Conservation (phyloP, 2,888 invertebrate species). For the Perithous albicinctus region DNA sequence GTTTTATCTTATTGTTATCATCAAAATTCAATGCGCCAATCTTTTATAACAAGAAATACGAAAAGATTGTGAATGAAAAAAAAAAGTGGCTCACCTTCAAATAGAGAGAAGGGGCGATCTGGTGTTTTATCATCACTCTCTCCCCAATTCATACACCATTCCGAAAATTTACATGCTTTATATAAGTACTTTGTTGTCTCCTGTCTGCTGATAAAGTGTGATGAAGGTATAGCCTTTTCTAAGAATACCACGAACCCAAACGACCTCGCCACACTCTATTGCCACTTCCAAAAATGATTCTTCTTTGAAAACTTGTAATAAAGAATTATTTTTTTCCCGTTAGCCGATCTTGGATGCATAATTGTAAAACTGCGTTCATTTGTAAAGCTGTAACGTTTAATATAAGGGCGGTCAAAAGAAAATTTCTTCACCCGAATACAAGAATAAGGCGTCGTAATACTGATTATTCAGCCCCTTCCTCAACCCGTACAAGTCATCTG, state of each 20-base stretch:
- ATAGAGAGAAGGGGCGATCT: slow-evolving; percentile 93
- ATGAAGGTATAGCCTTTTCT: slow-evolving; percentile 94
- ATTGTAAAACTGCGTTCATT: slow-evolving; percentile 82
- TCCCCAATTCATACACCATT: slow-evolving; percentile 92
- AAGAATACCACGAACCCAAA: slow-evolving; percentile 93
- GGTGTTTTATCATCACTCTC: slow-evolving; percentile 87
- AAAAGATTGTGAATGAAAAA: not conserved
- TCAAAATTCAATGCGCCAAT: not conserved
- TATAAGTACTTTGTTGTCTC: too few species aligned
- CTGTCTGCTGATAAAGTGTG: slow-evolving; percentile 91
- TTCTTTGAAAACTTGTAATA: slow-evolving; percentile 88
- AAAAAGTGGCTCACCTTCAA: slow-evolving; percentile 89
- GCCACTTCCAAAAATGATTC: slow-evolving; percentile 90
- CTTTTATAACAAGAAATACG: not conserved
- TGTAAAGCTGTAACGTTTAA: too few species aligned
- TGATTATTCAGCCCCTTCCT: slow-evolving; percentile 86
- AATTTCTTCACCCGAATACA: slow-evolving; percentile 92
- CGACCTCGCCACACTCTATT: slow-evolving; percentile 89
- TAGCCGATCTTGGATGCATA: slow-evolving; percentile 89
- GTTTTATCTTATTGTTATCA: slow-evolving; percentile 17
- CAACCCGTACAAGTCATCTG: slow-evolving; percentile 86
- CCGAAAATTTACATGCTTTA: slow-evolving; percentile 91
- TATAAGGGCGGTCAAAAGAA: too few species aligned
- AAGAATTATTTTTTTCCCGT: not conserved
- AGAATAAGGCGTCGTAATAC: slow-evolving; percentile 91